Base-by-base conservation (phyloP, 2,888 invertebrate genomes). In the Criorhina ranunculi region DNA sequence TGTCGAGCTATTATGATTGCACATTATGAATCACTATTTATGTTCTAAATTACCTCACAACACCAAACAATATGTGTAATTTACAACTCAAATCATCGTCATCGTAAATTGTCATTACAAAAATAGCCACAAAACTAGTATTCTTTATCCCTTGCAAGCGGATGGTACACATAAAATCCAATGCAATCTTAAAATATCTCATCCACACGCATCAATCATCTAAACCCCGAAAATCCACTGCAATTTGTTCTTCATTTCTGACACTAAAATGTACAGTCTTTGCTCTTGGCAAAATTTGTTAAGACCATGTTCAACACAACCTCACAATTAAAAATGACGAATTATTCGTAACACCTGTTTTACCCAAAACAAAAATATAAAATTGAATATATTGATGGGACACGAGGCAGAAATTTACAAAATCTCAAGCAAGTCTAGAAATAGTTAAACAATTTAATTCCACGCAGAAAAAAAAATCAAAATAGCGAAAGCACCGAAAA, bases 311-410 rank as follows among this genome's bases (percentile, higher is more conserved):
- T 46, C n/a, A 67, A 79, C 66, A 72, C 8, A 66, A 51, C 64
- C 33, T 53, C 37, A 40, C 72, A 42, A 78, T 72, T 79, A 67
- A 67, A 67, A 69, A 75, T 79, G 67, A 83, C 73, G 73, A 83
- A 78, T 72, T 55, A 62, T 62, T 35, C 42, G 53, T 67, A 83
- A 83, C 83, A 83, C 83, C 83, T 83, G 83, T 83, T 83, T 49
- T n/a, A 55, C 40, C 46, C n/a, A n/a, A 79, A 57, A 72, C 35
- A 66, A 79, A 83, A 83, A 83, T 67, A 72, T 37, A 66, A 79
- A 83, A 83, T 79, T 67, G 67, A 78, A 73, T 83, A 75, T 64
- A 67, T 79, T 33, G 67, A 69, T 75, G 55, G 75, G 83, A 79
- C 83, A 83, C 79, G 67, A 83, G 83, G 59, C 67, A 77, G 19